phyloP scores from a whole-genome alignment of 1,140 invertebrate genomes.

The Elysia chlorotica region DNA sequence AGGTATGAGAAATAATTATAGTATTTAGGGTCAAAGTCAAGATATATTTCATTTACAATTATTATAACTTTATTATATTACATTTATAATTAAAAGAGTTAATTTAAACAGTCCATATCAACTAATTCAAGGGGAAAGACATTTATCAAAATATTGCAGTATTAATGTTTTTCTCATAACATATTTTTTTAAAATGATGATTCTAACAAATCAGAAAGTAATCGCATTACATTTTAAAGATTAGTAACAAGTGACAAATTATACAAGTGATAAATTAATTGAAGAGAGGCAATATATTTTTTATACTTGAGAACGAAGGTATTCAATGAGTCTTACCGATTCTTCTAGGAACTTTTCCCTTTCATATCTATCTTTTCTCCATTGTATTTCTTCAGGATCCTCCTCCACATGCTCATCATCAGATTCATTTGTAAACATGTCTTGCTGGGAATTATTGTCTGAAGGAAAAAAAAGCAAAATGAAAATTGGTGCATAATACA shows the following conservation, averaged over 20 bases:
- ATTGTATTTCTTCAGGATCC: constrained; percentile 69
- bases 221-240: no score
- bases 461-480: no score
- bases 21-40: neutral
- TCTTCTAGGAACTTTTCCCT: constrained; percentile 60
- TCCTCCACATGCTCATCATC: constrained; percentile 69
- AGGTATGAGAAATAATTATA: neutral
- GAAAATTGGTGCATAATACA: no score
- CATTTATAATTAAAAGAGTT: no score
- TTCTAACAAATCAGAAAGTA: no score
- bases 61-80: no score
- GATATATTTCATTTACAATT: no score
- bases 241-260: no score
- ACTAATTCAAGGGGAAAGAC: no score
- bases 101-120: no score
- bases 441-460: constrained; percentile 54
- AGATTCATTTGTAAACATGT: constrained; percentile 49
- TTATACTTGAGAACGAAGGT: neutral
- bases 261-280: no score
- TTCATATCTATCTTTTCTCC: constrained; percentile 65
- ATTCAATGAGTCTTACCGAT: constrained; percentile 30
- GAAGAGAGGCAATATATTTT: neutral
- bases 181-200: neutral
- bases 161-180: neutral
- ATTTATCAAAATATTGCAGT: no score